phyloP scores from a whole-genome alignment of 2,888 invertebrate species.

The Chorisops tibialis region DNA sequence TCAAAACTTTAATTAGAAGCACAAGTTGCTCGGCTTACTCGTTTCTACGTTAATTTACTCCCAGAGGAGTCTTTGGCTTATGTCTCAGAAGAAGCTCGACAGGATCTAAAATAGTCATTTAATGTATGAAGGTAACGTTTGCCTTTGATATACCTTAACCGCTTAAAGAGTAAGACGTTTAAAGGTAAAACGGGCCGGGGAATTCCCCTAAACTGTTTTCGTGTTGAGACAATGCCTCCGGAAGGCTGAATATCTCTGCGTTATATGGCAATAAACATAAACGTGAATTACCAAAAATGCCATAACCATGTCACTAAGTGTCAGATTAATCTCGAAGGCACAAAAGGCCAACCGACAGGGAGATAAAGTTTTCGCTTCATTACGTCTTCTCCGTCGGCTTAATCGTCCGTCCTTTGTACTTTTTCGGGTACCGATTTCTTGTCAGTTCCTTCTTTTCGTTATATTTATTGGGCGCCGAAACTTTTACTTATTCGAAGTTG shows the following conservation, averaged over 20 bases:
- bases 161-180: too few relatives aligned
- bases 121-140: too few relatives aligned
- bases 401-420: conserved; percentile 6
- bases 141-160: too few relatives aligned
- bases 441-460: conserved; percentile 15
- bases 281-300: not conserved
- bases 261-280: conserved; percentile 2
- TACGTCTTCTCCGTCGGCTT: conserved; percentile 13
- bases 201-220: too few relatives aligned
- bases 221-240: not conserved
- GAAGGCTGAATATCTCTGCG: not conserved
- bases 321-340: conserved; percentile 9
- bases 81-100: too few relatives aligned
- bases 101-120: too few relatives aligned
- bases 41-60: conserved; percentile 9
- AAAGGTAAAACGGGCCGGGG: too few relatives aligned
- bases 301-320: not conserved
- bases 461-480: conserved; percentile 13
- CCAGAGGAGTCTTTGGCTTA: not conserved
- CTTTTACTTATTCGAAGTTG: conserved; percentile 3
- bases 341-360: not conserved
- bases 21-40: conserved; percentile 1
- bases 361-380: conserved; percentile 28
- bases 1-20: conserved; percentile 22
- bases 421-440: not conserved